Base-by-base conservation (phyloP, 2,113 vertebrate genomes). In the Oncorhynchus clarkii region DNA sequence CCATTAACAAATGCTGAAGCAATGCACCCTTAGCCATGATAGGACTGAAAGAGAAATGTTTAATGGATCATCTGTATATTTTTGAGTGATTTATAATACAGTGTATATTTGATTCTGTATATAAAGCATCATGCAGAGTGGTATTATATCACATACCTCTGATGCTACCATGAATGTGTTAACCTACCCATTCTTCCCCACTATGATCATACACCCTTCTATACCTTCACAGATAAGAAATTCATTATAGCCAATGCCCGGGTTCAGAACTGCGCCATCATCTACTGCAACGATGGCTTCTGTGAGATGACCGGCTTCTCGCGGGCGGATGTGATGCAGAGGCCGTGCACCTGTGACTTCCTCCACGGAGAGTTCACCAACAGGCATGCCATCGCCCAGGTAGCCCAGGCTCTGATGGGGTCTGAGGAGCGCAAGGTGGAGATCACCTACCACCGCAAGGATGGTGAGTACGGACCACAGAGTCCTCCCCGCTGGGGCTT, bases 221-320 rank as follows among this genome's bases (percentile, higher is more conserved):
- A 24, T 90, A 87, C 29, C 82, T 82, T 77, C 83, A 88, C 91
- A 98, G 97, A 98, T 94, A 97, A 96, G 94, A 98, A 98, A 93
- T 98, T 98, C 94, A 90, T 98, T 89, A 98, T 98, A 88, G 97
- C 97, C 90, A 98, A 98, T 93, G 96, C 96, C 81, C 95, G 95
- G 86, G 96, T 96, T 73, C 93, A 98, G 92, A 97, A 98, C 73
- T 98, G 96, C 88, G 97, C 96, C 62, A 97, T 98, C 85, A 98
- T 98, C 92, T 98, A 97, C 91, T 98, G 96, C 91, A 98, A 98
- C 70, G 97, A 98, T 80, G 95, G 95, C 74, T 98, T 98, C 94
- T 98, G 97, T 51, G 96, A 98, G 91, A 96, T 98, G 96, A 98
- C 96, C 0, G 97, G 97, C 70, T 98, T 97, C 92, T 98, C 97